Conservation (phyloP, 2,888 invertebrate genomes). For the Fragum whitleyi region DNA sequence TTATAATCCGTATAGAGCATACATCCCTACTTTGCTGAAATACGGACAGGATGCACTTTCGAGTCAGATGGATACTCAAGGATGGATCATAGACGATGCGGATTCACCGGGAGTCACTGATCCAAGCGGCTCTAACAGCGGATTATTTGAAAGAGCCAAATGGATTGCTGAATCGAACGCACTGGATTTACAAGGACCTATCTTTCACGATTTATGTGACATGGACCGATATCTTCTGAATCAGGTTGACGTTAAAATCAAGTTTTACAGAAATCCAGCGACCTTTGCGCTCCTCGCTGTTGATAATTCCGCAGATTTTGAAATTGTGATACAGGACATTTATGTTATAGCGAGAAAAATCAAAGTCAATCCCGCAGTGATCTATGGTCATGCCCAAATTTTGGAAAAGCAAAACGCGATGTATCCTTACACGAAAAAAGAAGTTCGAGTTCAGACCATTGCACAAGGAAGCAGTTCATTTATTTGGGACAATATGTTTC, state of each 20-base stretch:
- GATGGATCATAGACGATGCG: conserved; percentile 48
- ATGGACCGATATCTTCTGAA: conserved; percentile 43
- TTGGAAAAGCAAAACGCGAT: conserved; percentile 31
- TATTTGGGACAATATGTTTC: conserved; percentile 55
- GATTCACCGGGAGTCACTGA: conserved; percentile 39
- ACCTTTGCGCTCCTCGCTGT: conserved; percentile 44
- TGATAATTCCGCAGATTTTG: conserved; percentile 15
- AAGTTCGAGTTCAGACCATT: conserved; percentile 32
- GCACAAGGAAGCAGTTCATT: conserved; percentile 44
- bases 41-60: conserved; percentile 47
- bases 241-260: conserved; percentile 25
- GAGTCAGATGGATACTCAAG: conserved; percentile 46
- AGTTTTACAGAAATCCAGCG: conserved; percentile 36
- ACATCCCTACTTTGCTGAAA: conserved; percentile 56
- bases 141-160: conserved; percentile 35
- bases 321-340: conserved; percentile 34
- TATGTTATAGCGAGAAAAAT: conserved; percentile 23
- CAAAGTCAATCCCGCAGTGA: conserved; percentile 26
- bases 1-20: conserved; percentile 60
- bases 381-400: conserved; percentile 36
- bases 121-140: conserved; percentile 36
- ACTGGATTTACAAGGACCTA: conserved; percentile 49
- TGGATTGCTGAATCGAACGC: conserved; percentile 32
- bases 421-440: conserved; percentile 29
- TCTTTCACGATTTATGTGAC: conserved; percentile 53